Conservation (phyloP, 1,140 invertebrate species). For the Penaeus indicus region DNA sequence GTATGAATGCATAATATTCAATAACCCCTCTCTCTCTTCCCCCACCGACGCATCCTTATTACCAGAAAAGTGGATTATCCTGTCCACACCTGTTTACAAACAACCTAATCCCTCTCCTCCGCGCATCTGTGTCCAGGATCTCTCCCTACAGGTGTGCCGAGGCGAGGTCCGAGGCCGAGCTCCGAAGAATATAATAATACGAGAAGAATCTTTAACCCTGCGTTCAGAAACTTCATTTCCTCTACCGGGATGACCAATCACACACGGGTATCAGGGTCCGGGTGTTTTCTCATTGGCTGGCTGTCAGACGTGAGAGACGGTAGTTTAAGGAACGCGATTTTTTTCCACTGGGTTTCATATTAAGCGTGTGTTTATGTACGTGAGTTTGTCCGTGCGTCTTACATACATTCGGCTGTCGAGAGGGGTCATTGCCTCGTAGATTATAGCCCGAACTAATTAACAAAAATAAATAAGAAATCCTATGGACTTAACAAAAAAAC, state of each 20-base stretch:
- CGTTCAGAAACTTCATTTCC: constrained; percentile 57
- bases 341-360: background rate
- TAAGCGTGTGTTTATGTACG: too few relatives aligned
- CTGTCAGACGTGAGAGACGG: constrained; percentile 30
- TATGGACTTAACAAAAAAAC: constrained; percentile 10
- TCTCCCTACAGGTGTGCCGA: too few relatives aligned
- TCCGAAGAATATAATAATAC: constrained; percentile 43
- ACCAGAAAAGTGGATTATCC: too few relatives aligned
- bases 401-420: background rate
- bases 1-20: too few relatives aligned
- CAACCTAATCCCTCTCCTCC: too few relatives aligned
- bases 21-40: too few relatives aligned
- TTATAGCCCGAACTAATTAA: background rate
- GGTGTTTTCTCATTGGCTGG: constrained; percentile 56
- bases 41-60: too few relatives aligned
- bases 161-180: background rate
- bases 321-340: background rate
- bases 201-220: constrained; percentile 47
- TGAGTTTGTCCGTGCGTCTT: too few relatives aligned
- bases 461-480: background rate
- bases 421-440: background rate
- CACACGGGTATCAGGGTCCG: constrained; percentile 42
- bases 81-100: too few relatives aligned
- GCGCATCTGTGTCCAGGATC: too few relatives aligned
- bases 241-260: constrained; percentile 57